A percentile compares a stretch with the other conserved stretches of the same genome.
Evolutionary conservation across 2,797 vertebrate species (phyloP).

Genomic region (Anas bahamensis): DNA sequence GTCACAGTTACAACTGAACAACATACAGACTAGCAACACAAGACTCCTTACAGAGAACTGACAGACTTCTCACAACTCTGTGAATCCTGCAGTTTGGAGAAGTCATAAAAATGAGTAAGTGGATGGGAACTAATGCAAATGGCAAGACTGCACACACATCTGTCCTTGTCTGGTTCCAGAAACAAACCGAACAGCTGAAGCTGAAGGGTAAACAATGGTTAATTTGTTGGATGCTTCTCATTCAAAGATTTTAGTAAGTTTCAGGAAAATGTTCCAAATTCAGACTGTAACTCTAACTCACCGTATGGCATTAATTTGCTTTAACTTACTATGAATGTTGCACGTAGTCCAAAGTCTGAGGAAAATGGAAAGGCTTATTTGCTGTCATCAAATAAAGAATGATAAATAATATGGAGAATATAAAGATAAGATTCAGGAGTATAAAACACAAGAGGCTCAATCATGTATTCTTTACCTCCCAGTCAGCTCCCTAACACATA

Average conservation of each 20-base stretch:
- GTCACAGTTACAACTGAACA: not conserved
- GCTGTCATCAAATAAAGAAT: not conserved
- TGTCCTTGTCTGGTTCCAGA: not conserved
- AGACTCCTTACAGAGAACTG: not conserved
- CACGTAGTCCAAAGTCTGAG: not conserved
- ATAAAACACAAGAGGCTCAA: not conserved
- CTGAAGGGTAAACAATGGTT: not conserved
- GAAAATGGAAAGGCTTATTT: not conserved
- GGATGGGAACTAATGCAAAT: not conserved
- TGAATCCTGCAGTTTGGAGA: not conserved
- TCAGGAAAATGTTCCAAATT: not conserved
- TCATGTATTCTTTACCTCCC: not conserved
- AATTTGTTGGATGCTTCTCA: not conserved
- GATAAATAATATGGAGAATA: not conserved
- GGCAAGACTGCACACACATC: not conserved
- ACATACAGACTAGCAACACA: not conserved
- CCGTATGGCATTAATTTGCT: not conserved
- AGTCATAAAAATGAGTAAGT: not conserved
- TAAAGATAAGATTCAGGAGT: not conserved
- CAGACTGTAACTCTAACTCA: not conserved
- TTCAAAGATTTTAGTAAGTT: not conserved
- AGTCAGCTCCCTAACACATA: not conserved
- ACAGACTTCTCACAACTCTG: not conserved
- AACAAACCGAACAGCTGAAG: slow-evolving; percentile 20
- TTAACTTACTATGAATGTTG: not conserved